A percentile compares a stretch with the other conserved stretches of the same genome.
Evolutionary conservation across 37 sponge, comb jelly and placozoan genomes (phyloP).

Genomic region (Halichondria panicea): DNA sequence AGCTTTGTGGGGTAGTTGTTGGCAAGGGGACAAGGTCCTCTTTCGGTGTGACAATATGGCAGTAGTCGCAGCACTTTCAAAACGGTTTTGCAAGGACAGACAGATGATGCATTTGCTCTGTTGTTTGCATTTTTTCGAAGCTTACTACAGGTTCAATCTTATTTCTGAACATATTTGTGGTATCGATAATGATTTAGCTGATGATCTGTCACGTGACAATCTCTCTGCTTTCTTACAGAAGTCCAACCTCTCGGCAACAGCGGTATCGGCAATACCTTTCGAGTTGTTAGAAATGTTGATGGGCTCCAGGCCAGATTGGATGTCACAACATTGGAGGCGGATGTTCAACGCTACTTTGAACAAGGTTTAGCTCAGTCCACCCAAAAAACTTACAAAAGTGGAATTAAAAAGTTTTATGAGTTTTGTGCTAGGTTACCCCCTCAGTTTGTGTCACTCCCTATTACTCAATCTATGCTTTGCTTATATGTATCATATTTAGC

Average conservation of each 20-base stretch:
- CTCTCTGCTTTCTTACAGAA: constrained; percentile 6
- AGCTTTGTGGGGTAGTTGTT: constrained; percentile 20
- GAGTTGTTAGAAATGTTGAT: constrained; percentile 18
- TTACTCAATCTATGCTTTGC: constrained; percentile 28
- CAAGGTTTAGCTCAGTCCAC: constrained; percentile 60
- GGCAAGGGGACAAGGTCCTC: background rate
- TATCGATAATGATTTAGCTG: constrained; percentile 25
- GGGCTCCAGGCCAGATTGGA: constrained; percentile 43
- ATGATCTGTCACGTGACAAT: constrained; percentile 47
- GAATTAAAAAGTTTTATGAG: constrained; percentile 2
- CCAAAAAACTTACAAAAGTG: constrained; percentile 40
- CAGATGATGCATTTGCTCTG: constrained; percentile 35
- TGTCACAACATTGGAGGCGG: constrained; percentile 42
- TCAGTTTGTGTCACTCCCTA: too few relatives aligned
- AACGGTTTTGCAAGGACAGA: constrained; percentile 1
- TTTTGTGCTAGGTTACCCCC: constrained; percentile 61
- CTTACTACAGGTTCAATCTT: constrained; percentile 10
- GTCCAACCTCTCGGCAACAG: background rate
- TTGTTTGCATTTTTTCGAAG: constrained; percentile 38
- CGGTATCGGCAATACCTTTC: background rate
- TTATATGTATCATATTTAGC: constrained; percentile 39
- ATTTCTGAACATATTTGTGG: constrained; percentile 15
- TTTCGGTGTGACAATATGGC: constrained; percentile 27
- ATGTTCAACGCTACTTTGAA: constrained; percentile 34
- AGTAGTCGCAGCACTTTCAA: constrained; percentile 24